Evolutionary conservation across 1,140 invertebrate species (phyloP).

Genomic region (Dreissena rostriformis): DNA sequence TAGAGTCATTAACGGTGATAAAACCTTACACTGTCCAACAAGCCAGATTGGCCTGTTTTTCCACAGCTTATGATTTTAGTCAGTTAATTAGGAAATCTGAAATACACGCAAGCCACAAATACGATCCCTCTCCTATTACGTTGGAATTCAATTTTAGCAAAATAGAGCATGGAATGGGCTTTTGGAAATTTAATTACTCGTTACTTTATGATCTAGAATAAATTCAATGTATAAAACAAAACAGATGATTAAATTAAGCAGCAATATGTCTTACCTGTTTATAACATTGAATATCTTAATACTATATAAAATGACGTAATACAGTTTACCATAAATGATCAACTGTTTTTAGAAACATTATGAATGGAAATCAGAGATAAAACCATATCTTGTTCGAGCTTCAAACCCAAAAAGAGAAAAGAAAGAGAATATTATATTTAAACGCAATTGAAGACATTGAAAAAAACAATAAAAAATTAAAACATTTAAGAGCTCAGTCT

Average conservation of each 20-base stretch:
- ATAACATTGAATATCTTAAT: neutral
- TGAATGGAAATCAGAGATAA: conserved; percentile 42
- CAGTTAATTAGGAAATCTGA: conserved; percentile 16
- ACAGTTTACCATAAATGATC: conserved; percentile 38
- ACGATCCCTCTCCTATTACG: conserved; percentile 12
- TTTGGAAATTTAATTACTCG: conserved; percentile 54
- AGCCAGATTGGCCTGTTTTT: conserved; percentile 47
- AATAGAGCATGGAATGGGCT: conserved; percentile 40
- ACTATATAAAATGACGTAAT: conserved; percentile 13
- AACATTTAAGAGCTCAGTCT: neutral
- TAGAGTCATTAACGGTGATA: conserved; percentile 12
- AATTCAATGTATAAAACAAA: conserved; percentile 5
- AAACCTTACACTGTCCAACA: conserved; percentile 51
- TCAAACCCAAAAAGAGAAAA: conserved; percentile 13
- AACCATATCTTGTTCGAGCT: conserved; percentile 22
- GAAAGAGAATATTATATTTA: conserved; percentile 2
- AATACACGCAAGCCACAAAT: conserved; percentile 39
- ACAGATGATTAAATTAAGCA: neutral
- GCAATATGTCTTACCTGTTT: neutral
- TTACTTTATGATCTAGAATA: conserved; percentile 25
- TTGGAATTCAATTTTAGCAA: conserved; percentile 14
- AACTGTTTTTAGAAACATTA: conserved; percentile 38
- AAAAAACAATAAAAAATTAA: conserved; percentile 12
- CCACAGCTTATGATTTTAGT: conserved; percentile 40
- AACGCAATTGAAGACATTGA: conserved; percentile 3